Evolutionary conservation across 2,797 vertebrate genomes (phyloP).

Genomic region (Mormyrops boulengeri): DNA sequence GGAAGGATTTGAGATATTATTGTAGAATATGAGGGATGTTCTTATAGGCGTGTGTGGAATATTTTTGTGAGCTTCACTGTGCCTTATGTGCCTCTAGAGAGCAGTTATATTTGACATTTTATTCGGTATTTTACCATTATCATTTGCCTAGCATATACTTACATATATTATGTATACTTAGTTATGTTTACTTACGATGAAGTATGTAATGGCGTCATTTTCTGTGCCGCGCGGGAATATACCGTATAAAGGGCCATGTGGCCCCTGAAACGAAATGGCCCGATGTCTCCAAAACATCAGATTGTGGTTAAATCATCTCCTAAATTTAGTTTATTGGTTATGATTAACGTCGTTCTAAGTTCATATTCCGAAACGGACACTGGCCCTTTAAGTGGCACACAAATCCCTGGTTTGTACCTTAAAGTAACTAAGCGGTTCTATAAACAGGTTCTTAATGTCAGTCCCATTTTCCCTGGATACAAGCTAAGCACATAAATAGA

Average conservation of each 20-base stretch:
- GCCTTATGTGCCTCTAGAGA: not conserved
- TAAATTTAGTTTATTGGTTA: not conserved
- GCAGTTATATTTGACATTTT: not conserved
- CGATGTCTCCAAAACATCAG: not conserved
- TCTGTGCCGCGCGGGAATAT: not conserved
- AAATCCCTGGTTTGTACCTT: not conserved
- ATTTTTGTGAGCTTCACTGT: not conserved
- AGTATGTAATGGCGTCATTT: not conserved
- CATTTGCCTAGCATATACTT: not conserved
- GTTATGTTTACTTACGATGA: not conserved
- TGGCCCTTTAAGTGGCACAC: not conserved
- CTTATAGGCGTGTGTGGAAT: not conserved
- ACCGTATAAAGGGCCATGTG: not conserved
- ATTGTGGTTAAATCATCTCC: not conserved
- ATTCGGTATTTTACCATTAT: not conserved
- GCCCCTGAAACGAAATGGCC: not conserved
- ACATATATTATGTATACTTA: not conserved
- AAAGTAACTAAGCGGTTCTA: slow-evolving; percentile 2
- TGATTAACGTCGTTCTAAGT: not conserved
- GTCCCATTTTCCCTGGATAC: slow-evolving; percentile 6
- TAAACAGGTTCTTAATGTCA: slow-evolving; percentile 1
- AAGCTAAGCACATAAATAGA: slow-evolving; percentile 1
- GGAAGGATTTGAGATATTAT: not conserved
- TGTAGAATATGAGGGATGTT: not conserved
- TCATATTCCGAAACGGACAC: not conserved